Base-by-base conservation (phyloP, 1,140 invertebrate genomes). In the Lepidurus couesii region DNA sequence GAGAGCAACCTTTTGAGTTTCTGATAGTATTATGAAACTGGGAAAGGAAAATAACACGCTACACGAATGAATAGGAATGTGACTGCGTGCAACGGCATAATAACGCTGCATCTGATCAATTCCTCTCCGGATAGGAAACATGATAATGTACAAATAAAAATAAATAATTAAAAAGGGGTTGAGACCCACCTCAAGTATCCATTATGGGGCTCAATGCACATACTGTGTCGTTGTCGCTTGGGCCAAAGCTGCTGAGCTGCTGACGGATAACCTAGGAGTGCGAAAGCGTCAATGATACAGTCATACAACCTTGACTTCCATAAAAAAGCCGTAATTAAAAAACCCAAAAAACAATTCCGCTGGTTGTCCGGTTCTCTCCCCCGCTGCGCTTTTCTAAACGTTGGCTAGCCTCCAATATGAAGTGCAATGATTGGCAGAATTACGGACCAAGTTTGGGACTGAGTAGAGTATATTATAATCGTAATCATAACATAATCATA, bases 151-250 rank as follows among this genome's bases (percentile, higher is more conserved):
- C n/a, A 65, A 65, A 65, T 13, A 21, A 7, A 65, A 21, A n/a
- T 7, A 65, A 34, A 34, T 34, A 34, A 34, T 4, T 34, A 34
- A 34, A 34, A 34, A 34, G 4, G 34, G 34, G 34, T 34, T 34
- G 9, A 65, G 53, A 21, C 53, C n/a, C 53, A 65, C 53, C 53
- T 65, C 53, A 65, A 65, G 53, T 65, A 65, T 65, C 53, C 53
- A 65, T 65, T 65, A 21, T 65, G 53, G n/a, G 53, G 21, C 21
- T 65, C 53, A 16, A 65, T 21, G n/a, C 53, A 65, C 53, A 65
- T 65, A 65, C 53, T 65, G 53, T 65, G 53, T 5, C 53, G 53
- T 65, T 65, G 53, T 65, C 53, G 53, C 53, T 65, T 65, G 13
- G 53, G 53, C 53, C 53, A 65, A 65, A 65, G 53, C 21, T 65